Base-by-base conservation (phyloP, 2,797 vertebrate species). In the Naso thynnoides region DNA sequence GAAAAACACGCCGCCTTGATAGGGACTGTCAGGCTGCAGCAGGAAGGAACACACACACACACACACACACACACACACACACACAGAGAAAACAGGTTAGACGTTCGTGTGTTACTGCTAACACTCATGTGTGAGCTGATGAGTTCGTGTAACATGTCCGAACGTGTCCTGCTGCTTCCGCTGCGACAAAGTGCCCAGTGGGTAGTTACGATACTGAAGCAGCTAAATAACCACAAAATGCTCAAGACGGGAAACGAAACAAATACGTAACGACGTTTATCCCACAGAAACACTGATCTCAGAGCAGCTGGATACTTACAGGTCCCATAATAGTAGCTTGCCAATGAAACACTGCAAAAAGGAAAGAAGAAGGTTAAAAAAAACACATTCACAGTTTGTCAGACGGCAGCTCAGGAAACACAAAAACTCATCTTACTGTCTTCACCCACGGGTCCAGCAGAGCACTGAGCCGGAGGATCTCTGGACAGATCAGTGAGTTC, bases 391-490 rank as follows among this genome's bases (percentile, higher is more conserved):
- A 8, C 29, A 10, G 29, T 38, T 31, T 24, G 5, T 13, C 39
- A 42, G 16, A 7, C 8, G 5, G 21, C 3, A 48, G n/a, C 42
- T n/a, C 14, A 48, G 15, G 4, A 26, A 18, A 41, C n/a, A 39
- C 1, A 1, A 4, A 49, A 9, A 26, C 0, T 13, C 0, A 0
- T 62, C 98, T 96, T 94, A 99, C 98, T 96, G 93, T 99, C 98
- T 92, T 99, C 97, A 59, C 96, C 96, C 71, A 98, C 97, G 0
- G 98, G 98, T 68, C 97, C 97, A 71, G 97, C 98, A 54, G 97
- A 99, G 95, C 98, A 99, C 91, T 98, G 98, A 89, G 98, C 97
- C 76, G 98, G 98, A 93, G 98, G 98, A 87, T 99, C 98, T 91
- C 97, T 96, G 88, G 96, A 97, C 94, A 99, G 95, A 91, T 99